A percentile compares a stretch with the other conserved stretches of the same genome.
Conservation (phyloP, 2,113 vertebrate species). For the Coturnix japonica region DNA sequence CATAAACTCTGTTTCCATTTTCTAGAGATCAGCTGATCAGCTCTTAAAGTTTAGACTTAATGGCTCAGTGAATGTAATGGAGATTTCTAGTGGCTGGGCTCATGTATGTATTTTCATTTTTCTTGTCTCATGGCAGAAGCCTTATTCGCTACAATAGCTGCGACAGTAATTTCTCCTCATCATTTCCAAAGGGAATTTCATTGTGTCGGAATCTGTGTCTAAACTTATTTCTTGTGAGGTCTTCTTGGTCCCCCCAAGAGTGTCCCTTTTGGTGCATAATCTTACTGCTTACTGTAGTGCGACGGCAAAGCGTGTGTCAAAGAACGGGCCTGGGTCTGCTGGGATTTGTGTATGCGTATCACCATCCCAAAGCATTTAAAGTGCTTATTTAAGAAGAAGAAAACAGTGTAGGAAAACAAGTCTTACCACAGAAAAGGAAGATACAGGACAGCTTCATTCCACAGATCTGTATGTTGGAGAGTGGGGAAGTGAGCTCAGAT, state of each 20-base stretch:
- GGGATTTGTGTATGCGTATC: accelerated
- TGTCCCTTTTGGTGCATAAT: background rate
- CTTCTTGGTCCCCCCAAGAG: background rate
- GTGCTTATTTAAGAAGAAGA: background rate
- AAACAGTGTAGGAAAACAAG: background rate
- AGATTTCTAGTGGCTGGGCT: background rate
- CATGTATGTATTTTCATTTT: background rate
- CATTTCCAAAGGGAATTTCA: background rate
- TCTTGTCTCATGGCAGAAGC: background rate
- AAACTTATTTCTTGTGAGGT: background rate
- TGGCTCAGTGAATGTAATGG: background rate
- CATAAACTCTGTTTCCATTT: background rate
- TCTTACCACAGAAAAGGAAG: accelerated
- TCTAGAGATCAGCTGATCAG: background rate
- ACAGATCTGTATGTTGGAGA: background rate
- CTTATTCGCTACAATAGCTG: background rate
- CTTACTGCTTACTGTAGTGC: accelerated
- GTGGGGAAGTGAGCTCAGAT: background rate
- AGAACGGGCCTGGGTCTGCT: background rate
- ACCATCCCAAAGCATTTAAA: background rate
- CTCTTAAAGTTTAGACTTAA: background rate
- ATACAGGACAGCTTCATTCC: background rate
- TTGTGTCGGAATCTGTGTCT: background rate
- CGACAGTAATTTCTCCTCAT: background rate
- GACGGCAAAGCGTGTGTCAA: background rate